Evolutionary conservation across 2,797 vertebrate species (phyloP), one percentile per base, ranked within the genome.

Genomic region (Ceyx erithaca): DNA sequence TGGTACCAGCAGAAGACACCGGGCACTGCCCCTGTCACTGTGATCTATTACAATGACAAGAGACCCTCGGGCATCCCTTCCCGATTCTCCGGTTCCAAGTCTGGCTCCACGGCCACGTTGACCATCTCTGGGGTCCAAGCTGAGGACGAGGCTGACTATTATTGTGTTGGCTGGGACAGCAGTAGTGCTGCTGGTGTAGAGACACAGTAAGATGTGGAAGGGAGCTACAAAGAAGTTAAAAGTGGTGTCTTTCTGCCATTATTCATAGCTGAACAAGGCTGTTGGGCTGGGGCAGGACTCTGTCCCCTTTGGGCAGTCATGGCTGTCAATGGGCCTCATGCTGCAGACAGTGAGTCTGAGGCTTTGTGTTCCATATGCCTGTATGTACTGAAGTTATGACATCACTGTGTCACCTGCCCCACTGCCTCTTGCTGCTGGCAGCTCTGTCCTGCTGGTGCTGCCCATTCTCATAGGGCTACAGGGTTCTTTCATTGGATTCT

Each of bases 141-240:
- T 5, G 43, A 78, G 37, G 37, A 37, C 12, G 37, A 37, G 37
- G 89, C 85, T 23, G 9, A 25, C 30, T 93, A 93, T 80, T 86
- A 5, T 83, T 95, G 92, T 93, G 68, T 54, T 52, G 0, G 31
- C 4, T 5, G 2, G 1, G 85, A 78, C 4, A 1, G 59, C 41
- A 72, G 61, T 19, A 13, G 26, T 37, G 11, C 37, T 37, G 11
- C 37, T 37, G 37, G 12, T 37, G 37, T 37, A 37, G 37, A 37
- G 37, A 37, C 37, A 37, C 37, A 37, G 37, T 37, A 37, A 37
- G 37, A 37, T 37, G 37, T 37, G 37, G 37, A 37, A 37, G 11
- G 37, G 37, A 37, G 37, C 37, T 37, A 37, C 37, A 37, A 37
- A 37, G 37, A 37, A 37, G 37, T 37, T 5, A 37, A 37, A 37